Evolutionary conservation across 2,113 vertebrate species (phyloP), one percentile per base, ranked within the genome.

Genomic region (Stercorarius parasiticus): DNA sequence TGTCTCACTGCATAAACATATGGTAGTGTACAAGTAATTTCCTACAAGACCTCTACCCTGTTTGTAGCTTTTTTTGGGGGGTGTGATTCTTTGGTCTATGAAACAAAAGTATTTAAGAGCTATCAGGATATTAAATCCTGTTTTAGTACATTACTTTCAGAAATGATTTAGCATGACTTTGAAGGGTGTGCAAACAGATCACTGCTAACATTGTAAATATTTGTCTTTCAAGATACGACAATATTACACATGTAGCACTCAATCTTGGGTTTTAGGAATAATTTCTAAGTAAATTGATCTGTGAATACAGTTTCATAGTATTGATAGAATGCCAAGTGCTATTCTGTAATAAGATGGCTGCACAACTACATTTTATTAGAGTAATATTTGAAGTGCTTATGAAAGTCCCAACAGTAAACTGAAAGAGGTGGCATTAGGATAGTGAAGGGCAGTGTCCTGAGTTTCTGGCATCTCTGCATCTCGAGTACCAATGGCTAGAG

Each of bases 271-370:
- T 81, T 95, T 90, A 64, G 20, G 20, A 67, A 84, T 72, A 59
- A 82, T 91, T 86, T 81, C 38, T 71, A 43, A 42, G 56, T 59
- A 74, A 82, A 94, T 67, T 86, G 61, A 84, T 86, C 76, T 45
- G 7, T 47, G 17, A 90, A 55, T 81, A 36, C 6, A 43, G 47
- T 67, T 84, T 89, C 11, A 10, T 53, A 52, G 29, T 72, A 65
- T 56, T 67, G 62, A 69, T 93, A 76, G 83, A 92, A 86, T 59
- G 67, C n/a, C 55, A 38, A 55, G 16, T 42, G 14, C 38, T 91
- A 14, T 80, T 81, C 49, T 73, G 11, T 71, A 71, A 47, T 45
- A 29, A 83, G 49, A 38, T 77, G 50, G 26, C 42, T 58, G 61
- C 53, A 40, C 19, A 32, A 21, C 34, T 88, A 10, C 3, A 6